Conservation (phyloP, 2,888 invertebrate genomes). For the Vesta saturnalis region DNA sequence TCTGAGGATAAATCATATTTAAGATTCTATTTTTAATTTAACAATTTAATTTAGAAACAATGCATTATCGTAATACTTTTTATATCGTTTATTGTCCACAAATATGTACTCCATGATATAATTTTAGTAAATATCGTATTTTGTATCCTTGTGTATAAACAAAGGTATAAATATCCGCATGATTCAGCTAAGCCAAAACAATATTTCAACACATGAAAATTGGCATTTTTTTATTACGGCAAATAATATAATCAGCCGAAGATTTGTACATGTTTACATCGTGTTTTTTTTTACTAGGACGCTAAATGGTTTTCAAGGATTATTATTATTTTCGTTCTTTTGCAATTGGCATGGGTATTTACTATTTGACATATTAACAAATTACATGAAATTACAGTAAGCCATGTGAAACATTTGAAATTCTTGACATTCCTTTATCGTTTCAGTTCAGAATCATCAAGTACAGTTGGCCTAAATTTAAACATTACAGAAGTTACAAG, state of each 20-base stretch:
- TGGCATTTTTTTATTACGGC: no score
- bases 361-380: not conserved
- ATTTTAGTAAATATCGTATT: no score
- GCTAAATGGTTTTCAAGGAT: no score
- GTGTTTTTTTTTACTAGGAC: no score
- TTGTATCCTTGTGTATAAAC: not conserved
- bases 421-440: slow-evolving; percentile 6
- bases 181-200: not conserved
- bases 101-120: no score
- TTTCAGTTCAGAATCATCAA: slow-evolving; percentile 31
- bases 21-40: no score
- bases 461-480: slow-evolving; percentile 25
- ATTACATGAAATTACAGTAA: not conserved
- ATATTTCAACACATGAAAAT: not conserved
- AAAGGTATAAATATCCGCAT: not conserved
- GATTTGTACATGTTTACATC: no score
- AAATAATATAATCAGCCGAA: no score
- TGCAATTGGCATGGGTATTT: not conserved
- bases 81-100: no score
- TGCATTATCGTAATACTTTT: no score
- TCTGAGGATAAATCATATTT: no score
- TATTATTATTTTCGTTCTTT: not conserved
- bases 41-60: no score
- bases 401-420: not conserved
- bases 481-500: slow-evolving; percentile 76